phyloP scores from a whole-genome alignment of 2,113 vertebrate genomes.

The Zapornia atra region DNA sequence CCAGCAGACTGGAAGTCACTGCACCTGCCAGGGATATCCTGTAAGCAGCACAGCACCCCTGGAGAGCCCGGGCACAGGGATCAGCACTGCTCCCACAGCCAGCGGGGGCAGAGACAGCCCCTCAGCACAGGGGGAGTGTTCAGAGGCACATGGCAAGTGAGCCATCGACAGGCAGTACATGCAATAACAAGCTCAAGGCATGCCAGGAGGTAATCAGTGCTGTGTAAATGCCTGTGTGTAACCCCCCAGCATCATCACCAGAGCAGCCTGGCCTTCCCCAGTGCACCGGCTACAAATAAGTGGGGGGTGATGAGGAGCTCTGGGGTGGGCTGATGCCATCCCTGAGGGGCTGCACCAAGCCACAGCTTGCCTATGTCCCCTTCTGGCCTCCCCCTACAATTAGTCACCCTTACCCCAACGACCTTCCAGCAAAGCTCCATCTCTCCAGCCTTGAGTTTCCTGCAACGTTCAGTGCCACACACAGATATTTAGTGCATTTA shows the following conservation, averaged over 20 bases:
- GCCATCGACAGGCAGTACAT: not conserved
- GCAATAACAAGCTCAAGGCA: not conserved
- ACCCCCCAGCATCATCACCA: no score
- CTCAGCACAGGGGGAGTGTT: fast-evolving
- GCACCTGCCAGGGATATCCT: fast-evolving
- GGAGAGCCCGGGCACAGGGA: not conserved
- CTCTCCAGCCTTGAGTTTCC: not conserved
- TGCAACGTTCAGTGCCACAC: no score
- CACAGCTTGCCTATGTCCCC: not conserved
- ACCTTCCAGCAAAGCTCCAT: not conserved
- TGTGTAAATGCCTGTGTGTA: not conserved
- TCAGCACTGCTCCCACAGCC: not conserved
- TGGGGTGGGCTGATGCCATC: not conserved
- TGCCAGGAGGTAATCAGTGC: not conserved
- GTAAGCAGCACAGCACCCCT: not conserved
- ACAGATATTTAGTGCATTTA: not conserved
- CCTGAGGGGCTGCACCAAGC: not conserved
- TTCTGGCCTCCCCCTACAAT: fast-evolving
- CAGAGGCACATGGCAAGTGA: fast-evolving
- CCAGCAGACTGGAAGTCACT: not conserved
- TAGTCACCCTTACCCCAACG: fast-evolving
- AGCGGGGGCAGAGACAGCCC: fast-evolving
- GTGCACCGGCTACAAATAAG: fast-evolving
- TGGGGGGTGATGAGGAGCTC: not conserved
- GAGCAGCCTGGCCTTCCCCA: not conserved